Conservation (phyloP, 1,140 invertebrate genomes). For the Drosophila kikkawai region DNA sequence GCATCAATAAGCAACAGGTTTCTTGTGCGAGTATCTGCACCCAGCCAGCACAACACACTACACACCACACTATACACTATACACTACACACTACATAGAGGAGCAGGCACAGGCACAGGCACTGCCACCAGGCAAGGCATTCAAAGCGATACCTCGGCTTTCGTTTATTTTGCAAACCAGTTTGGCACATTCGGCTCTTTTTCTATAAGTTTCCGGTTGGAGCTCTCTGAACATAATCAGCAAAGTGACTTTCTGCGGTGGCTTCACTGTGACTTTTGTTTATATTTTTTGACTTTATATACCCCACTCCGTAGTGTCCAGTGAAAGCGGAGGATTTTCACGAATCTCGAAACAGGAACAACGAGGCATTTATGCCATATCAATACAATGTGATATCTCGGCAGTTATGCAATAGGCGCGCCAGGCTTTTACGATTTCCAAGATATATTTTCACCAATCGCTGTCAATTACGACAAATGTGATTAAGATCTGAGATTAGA, state of each 20-base stretch:
- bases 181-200: conserved; percentile 61
- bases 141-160: conserved; percentile 54
- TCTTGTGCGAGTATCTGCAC: conserved; percentile 49
- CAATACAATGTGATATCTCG: conserved; percentile 39
- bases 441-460: conserved; percentile 41
- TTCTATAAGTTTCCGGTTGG: conserved; percentile 61
- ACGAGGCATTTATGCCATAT: conserved; percentile 38
- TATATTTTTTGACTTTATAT: conserved; percentile 17
- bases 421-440: conserved; percentile 41
- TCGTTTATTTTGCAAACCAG: conserved; percentile 61
- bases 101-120: conserved; percentile 23
- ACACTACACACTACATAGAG: conserved; percentile 15
- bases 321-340: conserved; percentile 47
- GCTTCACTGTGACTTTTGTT: conserved; percentile 42
- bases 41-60: conserved; percentile 38
- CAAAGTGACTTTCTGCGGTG: conserved; percentile 44
- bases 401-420: conserved; percentile 27
- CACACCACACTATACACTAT: conserved; percentile 7
- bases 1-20: conserved; percentile 66
- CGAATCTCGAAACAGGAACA: conserved; percentile 34
- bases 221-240: conserved; percentile 52
- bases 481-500: conserved; percentile 24
- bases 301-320: conserved; percentile 20
- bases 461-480: conserved; percentile 27
- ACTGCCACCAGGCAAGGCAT: conserved; percentile 16